Percentiles rank a stretch among this genome's conserved stretches.
phyloP scores from a whole-genome alignment of 2,113 vertebrate genomes.

The Crotalus horridus region DNA sequence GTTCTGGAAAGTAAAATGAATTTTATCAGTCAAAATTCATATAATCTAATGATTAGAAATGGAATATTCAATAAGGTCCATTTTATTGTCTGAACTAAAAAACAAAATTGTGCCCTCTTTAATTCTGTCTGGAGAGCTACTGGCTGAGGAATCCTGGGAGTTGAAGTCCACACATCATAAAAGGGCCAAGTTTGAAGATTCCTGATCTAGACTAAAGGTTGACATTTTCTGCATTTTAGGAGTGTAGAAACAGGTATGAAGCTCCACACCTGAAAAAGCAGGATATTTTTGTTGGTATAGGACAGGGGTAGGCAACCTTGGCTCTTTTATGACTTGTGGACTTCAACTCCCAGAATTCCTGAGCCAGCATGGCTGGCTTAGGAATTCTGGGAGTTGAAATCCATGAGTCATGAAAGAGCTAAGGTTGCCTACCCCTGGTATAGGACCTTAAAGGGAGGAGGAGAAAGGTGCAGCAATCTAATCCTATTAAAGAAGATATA shows the following conservation, averaged over 20 bases:
- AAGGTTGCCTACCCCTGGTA: background rate
- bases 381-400: too few species aligned
- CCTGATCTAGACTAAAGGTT: background rate
- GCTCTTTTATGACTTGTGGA: too few species aligned
- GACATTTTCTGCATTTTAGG: background rate
- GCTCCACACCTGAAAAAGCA: background rate
- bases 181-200: too few species aligned
- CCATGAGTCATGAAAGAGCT: too few species aligned
- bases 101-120: background rate
- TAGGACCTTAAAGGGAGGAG: background rate
- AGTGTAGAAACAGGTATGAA: background rate
- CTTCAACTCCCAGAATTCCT: too few species aligned
- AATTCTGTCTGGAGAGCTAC: background rate
- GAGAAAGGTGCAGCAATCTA: background rate
- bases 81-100: background rate
- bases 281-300: background rate
- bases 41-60: background rate
- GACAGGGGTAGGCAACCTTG: too few species aligned
- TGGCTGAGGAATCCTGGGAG: too few species aligned
- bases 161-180: too few species aligned
- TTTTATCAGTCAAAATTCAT: background rate
- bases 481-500: background rate
- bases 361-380: too few species aligned
- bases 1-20: background rate
- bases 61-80: background rate